Conservation (phyloP, 2,888 invertebrate genomes). For the Pseudococcus longispinus region DNA sequence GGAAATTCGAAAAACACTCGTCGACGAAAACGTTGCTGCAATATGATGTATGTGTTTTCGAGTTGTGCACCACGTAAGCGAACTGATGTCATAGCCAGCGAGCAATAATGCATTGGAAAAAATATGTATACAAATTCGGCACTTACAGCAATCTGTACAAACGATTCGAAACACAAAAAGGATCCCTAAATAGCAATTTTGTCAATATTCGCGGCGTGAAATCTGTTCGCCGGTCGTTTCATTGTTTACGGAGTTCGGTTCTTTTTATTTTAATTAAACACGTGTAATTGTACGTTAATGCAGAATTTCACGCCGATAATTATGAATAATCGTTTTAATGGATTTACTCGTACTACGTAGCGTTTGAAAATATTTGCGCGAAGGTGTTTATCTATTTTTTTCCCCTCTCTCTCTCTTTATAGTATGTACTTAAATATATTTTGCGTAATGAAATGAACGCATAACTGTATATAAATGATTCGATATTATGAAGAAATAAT, state of each 20-base stretch:
- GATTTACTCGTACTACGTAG: not conserved
- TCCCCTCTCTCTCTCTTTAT: not conserved
- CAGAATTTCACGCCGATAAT: not conserved
- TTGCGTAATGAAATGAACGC: not conserved
- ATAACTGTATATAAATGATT: not conserved
- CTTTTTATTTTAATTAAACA: slow-evolving; percentile 2
- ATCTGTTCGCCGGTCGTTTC: not conserved
- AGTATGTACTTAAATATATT: not conserved
- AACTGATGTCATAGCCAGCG: not conserved
- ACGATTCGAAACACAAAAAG: not conserved
- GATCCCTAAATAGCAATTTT: not conserved
- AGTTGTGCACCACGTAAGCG: not conserved
- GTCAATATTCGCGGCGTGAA: not conserved
- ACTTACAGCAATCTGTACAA: not conserved
- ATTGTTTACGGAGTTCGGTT: not conserved
- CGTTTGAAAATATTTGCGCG: not conserved
- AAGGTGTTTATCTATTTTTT: slow-evolving; percentile 16
- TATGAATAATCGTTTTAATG: slow-evolving; percentile 21
- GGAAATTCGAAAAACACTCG: not conserved
- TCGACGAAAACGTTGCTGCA: not conserved
- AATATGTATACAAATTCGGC: not conserved
- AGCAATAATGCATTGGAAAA: not conserved
- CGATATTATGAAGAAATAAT: not conserved
- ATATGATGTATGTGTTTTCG: not conserved
- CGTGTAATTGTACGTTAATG: not conserved